Percentiles rank a stretch among this genome's conserved stretches.
Conservation (phyloP, 2,888 invertebrate genomes). For the Cephus rjabovi region DNA sequence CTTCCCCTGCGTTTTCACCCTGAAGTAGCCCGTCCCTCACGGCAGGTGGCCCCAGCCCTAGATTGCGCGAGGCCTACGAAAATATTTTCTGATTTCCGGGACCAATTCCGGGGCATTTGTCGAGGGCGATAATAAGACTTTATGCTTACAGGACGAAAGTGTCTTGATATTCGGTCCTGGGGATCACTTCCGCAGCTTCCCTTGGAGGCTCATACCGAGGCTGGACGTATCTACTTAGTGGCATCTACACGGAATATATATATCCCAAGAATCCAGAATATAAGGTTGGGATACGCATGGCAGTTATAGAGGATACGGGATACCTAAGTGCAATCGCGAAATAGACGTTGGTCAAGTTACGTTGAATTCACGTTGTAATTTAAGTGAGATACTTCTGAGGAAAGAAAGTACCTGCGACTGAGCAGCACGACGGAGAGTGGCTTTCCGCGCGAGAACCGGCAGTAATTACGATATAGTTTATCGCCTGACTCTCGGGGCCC, state of each 20-base stretch:
- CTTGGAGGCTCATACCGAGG: background rate
- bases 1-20: conserved; percentile 18
- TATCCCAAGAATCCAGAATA: background rate
- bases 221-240: background rate
- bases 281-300: background rate
- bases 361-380: background rate
- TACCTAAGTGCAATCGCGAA: background rate
- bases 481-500: conserved; percentile 26
- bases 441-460: background rate
- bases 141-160: background rate
- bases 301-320: background rate
- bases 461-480: background rate
- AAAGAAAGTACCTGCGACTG: background rate
- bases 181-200: background rate
- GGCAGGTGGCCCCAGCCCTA: background rate
- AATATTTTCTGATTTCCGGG: conserved; percentile 40
- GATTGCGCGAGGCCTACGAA: conserved; percentile 39
- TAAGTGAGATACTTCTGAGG: background rate
- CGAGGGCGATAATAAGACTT: conserved; percentile 4
- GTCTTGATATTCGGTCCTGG: background rate
- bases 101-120: background rate
- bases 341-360: background rate
- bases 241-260: background rate
- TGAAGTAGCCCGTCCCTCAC: background rate
- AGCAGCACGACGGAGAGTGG: background rate